Evolutionary conservation across 2,888 invertebrate genomes (phyloP).

Genomic region (Vesta saturnalis): DNA sequence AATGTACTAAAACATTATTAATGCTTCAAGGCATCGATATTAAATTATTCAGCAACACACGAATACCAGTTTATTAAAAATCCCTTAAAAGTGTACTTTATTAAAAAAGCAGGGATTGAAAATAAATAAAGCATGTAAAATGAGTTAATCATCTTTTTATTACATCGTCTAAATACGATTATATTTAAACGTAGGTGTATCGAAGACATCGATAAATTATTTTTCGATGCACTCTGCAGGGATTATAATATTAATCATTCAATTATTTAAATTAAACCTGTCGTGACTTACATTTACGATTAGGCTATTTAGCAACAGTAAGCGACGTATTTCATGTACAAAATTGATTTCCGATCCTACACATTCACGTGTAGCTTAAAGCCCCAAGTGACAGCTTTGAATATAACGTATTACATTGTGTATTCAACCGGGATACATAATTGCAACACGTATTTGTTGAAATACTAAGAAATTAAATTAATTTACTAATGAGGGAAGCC

Average conservation of each 20-base stretch:
- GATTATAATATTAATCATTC: slow-evolving; percentile 5
- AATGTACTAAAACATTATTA: slow-evolving; percentile 13
- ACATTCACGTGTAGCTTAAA: background rate
- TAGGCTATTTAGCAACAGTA: slow-evolving; percentile 3
- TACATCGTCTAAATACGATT: background rate
- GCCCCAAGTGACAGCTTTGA: background rate
- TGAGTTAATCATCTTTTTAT: background rate
- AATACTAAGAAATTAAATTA: background rate
- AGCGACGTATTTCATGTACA: background rate
- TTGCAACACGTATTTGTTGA: background rate
- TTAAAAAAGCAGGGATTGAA: background rate
- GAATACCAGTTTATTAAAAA: slow-evolving; percentile 19
- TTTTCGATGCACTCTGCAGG: background rate
- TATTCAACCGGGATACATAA: background rate
- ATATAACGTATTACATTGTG: no score
- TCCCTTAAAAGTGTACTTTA: slow-evolving; percentile 17
- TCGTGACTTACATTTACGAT: slow-evolving; percentile 4
- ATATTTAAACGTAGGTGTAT: background rate
- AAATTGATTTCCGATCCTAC: background rate
- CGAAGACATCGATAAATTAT: slow-evolving; percentile 3
- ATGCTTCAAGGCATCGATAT: slow-evolving; percentile 15
- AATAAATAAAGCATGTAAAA: background rate
- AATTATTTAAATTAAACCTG: background rate
- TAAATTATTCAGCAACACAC: slow-evolving; percentile 26
- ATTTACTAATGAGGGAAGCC: background rate